Conservation (phyloP, 2,113 vertebrate genomes). For the Oreochromis spilurus region DNA sequence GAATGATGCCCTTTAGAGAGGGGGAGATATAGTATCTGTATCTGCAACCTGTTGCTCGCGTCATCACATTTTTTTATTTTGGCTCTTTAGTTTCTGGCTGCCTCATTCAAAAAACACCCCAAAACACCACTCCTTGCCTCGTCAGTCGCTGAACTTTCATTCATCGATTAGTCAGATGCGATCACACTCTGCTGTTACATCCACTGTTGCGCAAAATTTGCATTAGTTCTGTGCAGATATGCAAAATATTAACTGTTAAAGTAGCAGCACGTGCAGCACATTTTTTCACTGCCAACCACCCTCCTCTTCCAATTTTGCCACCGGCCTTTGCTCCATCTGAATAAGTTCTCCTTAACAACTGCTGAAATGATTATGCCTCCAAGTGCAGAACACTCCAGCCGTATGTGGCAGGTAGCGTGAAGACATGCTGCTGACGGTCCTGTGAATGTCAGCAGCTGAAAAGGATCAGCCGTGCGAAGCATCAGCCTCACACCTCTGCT, state of each 20-base stretch:
- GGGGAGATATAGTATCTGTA: not conserved
- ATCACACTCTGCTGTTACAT: not conserved
- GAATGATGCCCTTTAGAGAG: not conserved
- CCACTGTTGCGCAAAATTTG: not conserved
- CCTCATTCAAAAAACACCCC: not conserved
- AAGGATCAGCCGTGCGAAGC: slow-evolving; percentile 9
- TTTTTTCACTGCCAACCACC: not conserved
- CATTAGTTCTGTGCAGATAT: not conserved
- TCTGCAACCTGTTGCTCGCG: not conserved
- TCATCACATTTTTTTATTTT: not conserved
- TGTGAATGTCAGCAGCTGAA: slow-evolving; percentile 15
- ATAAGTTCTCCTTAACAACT: slow-evolving; percentile 35
- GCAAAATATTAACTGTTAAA: not conserved
- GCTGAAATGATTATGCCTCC: slow-evolving; percentile 47
- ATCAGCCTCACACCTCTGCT: slow-evolving; percentile 15
- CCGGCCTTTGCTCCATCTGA: slow-evolving; percentile 15
- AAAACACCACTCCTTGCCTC: not conserved
- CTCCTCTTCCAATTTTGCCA: not conserved
- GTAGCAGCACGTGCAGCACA: not conserved
- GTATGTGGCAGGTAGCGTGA: slow-evolving; percentile 22
- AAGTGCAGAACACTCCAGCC: slow-evolving; percentile 26
- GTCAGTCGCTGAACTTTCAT: not conserved
- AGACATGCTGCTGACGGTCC: slow-evolving; percentile 1
- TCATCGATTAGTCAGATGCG: not conserved
- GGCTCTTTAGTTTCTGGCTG: not conserved